Evolutionary conservation across 2,797 vertebrate genomes (phyloP).

Genomic region (Buphagus erythrorhynchus): DNA sequence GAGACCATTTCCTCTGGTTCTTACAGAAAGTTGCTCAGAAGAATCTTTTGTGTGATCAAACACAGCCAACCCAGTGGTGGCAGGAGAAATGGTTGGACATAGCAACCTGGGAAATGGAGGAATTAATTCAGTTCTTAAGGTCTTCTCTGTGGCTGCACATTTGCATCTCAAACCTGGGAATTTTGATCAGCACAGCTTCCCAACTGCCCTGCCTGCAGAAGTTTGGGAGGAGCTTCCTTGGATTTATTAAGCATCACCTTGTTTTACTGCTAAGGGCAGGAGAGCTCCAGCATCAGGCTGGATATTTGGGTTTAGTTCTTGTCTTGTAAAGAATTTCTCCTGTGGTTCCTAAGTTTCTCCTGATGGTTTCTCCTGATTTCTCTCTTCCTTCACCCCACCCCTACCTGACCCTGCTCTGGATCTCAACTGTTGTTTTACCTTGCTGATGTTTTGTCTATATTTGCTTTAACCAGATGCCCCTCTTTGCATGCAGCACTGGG

Average conservation of each 20-base stretch:
- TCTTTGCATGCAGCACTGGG: slow-evolving; percentile 65
- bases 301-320: not conserved
- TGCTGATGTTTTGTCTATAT: slow-evolving; percentile 53
- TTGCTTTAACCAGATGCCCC: slow-evolving; percentile 71
- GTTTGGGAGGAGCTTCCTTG: not conserved
- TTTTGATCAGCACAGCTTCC: not conserved
- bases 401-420: not conserved
- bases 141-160: not conserved
- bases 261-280: not conserved
- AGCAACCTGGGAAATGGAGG: not conserved
- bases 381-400: not conserved
- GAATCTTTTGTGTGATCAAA: not conserved
- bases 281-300: not conserved
- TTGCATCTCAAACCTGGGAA: not conserved
- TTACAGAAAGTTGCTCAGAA: not conserved
- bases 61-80: not conserved
- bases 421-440: slow-evolving; percentile 40
- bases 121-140: not conserved
- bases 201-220: not conserved
- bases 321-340: not conserved
- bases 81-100: not conserved
- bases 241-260: not conserved
- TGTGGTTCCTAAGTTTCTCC: not conserved
- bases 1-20: not conserved
- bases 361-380: too few species aligned